Conservation (phyloP, 1,140 invertebrate genomes). For the Atopsyche davidsoni region DNA sequence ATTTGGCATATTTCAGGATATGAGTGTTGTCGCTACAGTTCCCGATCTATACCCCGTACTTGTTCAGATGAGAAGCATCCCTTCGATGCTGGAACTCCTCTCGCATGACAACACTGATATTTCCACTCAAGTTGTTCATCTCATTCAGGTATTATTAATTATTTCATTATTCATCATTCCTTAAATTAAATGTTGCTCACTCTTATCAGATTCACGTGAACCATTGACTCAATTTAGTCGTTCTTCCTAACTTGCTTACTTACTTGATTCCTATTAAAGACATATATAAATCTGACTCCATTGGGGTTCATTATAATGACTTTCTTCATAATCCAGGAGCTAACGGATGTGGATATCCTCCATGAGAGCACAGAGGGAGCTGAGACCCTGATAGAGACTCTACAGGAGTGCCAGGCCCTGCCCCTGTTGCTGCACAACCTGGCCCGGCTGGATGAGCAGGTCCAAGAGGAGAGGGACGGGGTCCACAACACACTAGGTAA, state of each 20-base stretch:
- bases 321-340: constrained; percentile 64
- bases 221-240: no score
- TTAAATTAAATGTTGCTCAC: no score
- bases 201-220: no score
- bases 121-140: constrained; percentile 72
- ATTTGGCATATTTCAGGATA: constrained; percentile 61
- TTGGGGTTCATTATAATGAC: no score
- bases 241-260: no score
- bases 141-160: constrained; percentile 53
- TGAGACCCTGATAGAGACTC: constrained; percentile 66
- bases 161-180: no score
- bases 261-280: no score
- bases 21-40: constrained; percentile 91
- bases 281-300: no score
- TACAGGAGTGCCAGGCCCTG: constrained; percentile 85
- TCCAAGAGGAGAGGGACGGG: constrained; percentile 93
- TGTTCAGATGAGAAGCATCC: constrained; percentile 82
- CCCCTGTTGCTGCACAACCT: constrained; percentile 90
- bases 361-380: constrained; percentile 84
- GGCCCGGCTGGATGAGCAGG: constrained; percentile 85
- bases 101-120: constrained; percentile 97
- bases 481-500: constrained; percentile 90
- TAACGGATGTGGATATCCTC: constrained; percentile 93
- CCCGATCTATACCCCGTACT: constrained; percentile 91
- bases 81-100: constrained; percentile 86